Evolutionary conservation across 2,113 vertebrate species (phyloP), one percentile per base, ranked within the genome.

Genomic region (Oreotrochilus melanogaster): DNA sequence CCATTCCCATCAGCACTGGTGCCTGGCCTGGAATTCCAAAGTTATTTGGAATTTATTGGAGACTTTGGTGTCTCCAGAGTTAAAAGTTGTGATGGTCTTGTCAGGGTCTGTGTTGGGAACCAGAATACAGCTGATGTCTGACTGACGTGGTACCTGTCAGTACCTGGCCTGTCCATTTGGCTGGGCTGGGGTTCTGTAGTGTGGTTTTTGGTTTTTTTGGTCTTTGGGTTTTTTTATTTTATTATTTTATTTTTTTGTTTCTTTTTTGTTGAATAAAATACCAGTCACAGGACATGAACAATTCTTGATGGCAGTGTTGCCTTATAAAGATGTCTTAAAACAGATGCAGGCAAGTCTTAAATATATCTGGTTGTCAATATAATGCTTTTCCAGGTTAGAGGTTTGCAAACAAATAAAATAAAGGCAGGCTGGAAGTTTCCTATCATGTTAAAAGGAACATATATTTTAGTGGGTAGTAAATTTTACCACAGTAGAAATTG

Each of bases 1-100:
- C 51, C 14, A 3, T 62, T 74, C 42, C 67, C 31, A 6, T 25
- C 33, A 54, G 48, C 6, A 2, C 23, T 12, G 0, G 28, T 28
- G 13, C 24, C 73, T 78, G 45, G 53, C 5, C 58, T 75, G 2
- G 43, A 74, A 30, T 1, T 48, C 45, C 48, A 53, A 2, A 53
- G 71, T 33, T 25, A 7, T 89, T 74, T n/a, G n/a, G n/a, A n/a
- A n/a, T n/a, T n/a, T n/a, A n/a, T n/a, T n/a, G n/a, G n/a, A n/a
- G n/a, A n/a, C n/a, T 15, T 30, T 22, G 27, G 16, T 64, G 53
- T 13, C 12, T 37, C 43, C 23, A 24, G 87, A 47, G 43, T 53
- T 73, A 18, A 33, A 33, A 72, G 15, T 64, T 48, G 23, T 35
- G 73, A 14, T 74, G 54, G 9, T 75, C 31, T 92, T 64, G 35